Base-by-base conservation (phyloP, 2,113 vertebrate genomes). In the Tachysurus vachellii region DNA sequence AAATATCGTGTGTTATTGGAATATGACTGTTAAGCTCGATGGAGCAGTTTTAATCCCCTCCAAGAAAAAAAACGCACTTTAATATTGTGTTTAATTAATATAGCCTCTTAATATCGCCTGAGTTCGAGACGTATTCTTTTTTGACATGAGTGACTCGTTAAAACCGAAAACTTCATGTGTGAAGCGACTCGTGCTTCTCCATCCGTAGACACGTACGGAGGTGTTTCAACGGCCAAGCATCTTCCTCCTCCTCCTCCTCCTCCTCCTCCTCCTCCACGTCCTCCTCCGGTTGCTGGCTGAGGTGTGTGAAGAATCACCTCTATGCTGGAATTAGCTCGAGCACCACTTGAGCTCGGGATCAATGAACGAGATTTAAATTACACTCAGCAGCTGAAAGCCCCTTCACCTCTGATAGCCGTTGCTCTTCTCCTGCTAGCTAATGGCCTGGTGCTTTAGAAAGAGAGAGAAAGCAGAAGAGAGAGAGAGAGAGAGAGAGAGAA, bases 341-440 rank as follows among this genome's bases (percentile, higher is more conserved):
- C 47, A 85, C 87, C 90, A 88, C 91, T 93, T 89, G 77, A 90
- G 87, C 54, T 26, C 64, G 62, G 87, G 93, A 92, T 94, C 91
- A 86, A 92, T 92, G 86, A 91, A 86, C 10, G 59, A 91, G 88
- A 93, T 91, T 92, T 90, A 88, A 88, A 89, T 89, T 77, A 90
- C 91, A 90, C 89, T 62, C 87, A 88, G 83, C 86, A 92, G 91
- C 89, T 91, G 61, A 92, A 91, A 91, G 76, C 83, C 47, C 70
- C 88, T 85, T 90, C 89, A 89, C 88, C 90, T 87, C 83, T 88
- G 56, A 88, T 88, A 85, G 88, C 88, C 75, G 77, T 87, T 91
- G 91, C 91, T 90, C 90, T 89, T 85, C 88, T 88, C 73, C 80
- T 81, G 73, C 83, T 54, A 44, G 12, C 0, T 82, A 82, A 84